These are phyloP conservation scores for Protomyctophum bolini DNA, from an alignment of 2,113 vertebrate species.

Conservation along the genomic window DNA sequence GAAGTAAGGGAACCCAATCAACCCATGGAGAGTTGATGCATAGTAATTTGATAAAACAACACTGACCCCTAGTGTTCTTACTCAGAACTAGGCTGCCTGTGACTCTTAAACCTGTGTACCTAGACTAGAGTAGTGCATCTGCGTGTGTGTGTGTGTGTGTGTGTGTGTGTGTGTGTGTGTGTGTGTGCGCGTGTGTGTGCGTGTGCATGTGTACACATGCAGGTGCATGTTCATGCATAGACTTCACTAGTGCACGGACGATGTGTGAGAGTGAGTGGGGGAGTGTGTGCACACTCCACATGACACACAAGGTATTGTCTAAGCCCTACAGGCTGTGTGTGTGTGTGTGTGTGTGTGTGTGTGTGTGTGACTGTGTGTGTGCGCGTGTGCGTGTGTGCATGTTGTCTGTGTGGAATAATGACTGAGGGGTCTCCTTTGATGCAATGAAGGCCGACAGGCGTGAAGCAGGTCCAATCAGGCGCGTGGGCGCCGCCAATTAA, in stretches of 20 bases:
- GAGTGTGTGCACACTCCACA: too few species aligned
- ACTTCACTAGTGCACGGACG: too few species aligned
- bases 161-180: constrained; percentile 15
- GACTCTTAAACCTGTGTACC: not conserved
- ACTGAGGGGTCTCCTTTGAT: constrained; percentile 73
- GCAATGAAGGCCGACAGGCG: constrained; percentile 80
- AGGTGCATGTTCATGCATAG: too few species aligned
- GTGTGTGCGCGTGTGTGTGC: not conserved
- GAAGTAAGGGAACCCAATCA: constrained; percentile 1
- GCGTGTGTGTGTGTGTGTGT: not conserved
- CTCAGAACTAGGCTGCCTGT: not conserved
- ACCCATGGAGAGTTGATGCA: not conserved
- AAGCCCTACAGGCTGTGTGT: not conserved
- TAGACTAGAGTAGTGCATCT: not conserved
- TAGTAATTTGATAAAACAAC: constrained; percentile 60
- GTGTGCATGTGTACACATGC: not conserved
- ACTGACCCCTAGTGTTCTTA: constrained; percentile 76
- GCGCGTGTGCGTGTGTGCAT: constrained; percentile 7
- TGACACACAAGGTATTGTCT: too few species aligned
- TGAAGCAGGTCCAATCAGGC: constrained; percentile 83
- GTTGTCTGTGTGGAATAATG: constrained; percentile 52
- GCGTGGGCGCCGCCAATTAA: constrained; percentile 81
- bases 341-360: not conserved
- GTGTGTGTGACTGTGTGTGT: not conserved
- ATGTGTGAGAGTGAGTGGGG: too few species aligned